Conservation (phyloP, 2,888 invertebrate genomes). For the Deilephila elpenor region DNA sequence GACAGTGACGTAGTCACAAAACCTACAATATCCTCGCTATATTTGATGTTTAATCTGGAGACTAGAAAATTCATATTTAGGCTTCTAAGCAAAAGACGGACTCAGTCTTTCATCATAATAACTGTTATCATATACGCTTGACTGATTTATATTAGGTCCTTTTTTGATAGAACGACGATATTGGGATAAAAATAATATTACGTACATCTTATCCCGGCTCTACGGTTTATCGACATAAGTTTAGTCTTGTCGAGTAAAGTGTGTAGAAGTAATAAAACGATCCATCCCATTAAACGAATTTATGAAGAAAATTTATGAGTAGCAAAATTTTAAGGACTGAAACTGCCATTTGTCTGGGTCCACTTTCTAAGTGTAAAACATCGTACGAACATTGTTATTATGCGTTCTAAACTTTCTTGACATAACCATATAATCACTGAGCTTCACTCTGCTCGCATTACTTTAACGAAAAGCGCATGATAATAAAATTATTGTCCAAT, state of each 20-base stretch:
- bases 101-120: slow-evolving; percentile 6
- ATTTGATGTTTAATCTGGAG: background rate
- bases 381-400: background rate
- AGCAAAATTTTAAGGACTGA: background rate
- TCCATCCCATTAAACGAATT: background rate
- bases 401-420: background rate
- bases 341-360: too few relatives aligned
- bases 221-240: background rate
- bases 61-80: background rate
- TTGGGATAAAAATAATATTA: slow-evolving; percentile 3
- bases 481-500: too few relatives aligned
- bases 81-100: background rate
- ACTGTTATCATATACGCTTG: slow-evolving; percentile 9
- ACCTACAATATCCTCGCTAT: background rate
- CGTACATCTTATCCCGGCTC: background rate
- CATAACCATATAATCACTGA: too few relatives aligned
- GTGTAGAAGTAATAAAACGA: slow-evolving; percentile 1
- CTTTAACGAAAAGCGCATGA: too few relatives aligned
- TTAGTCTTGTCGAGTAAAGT: background rate
- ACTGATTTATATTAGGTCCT: slow-evolving; percentile 15
- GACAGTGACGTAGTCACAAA: too few relatives aligned
- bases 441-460: too few relatives aligned
- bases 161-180: slow-evolving; percentile 16
- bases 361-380: too few relatives aligned
- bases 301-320: background rate